phyloP scores from a whole-genome alignment of 35 echinoderm and acorn worm species.

The Hemicentrotus pulcherrimus region DNA sequence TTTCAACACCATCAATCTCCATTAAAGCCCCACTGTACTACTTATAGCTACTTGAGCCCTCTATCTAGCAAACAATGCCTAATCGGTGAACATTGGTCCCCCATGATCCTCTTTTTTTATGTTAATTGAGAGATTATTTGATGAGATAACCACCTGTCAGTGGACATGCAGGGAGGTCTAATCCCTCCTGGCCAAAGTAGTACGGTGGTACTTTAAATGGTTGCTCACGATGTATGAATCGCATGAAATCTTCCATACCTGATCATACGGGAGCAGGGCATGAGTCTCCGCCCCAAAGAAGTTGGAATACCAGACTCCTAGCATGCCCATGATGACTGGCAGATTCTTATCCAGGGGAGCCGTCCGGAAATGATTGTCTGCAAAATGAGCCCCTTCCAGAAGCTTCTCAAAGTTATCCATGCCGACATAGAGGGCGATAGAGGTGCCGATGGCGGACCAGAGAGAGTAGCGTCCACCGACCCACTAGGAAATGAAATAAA shows the following conservation, averaged over 20 bases:
- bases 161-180: too few relatives aligned
- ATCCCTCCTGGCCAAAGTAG: too few relatives aligned
- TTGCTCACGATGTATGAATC: too few relatives aligned
- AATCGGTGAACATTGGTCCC: too few relatives aligned
- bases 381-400: slow-evolving; percentile 87
- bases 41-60: too few relatives aligned
- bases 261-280: slow-evolving; percentile 96
- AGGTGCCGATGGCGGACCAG: slow-evolving; percentile 95
- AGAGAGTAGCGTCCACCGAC: slow-evolving; percentile 98
- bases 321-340: slow-evolving; percentile 82
- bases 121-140: too few relatives aligned
- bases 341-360: slow-evolving; percentile 89
- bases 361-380: slow-evolving; percentile 89
- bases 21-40: too few relatives aligned
- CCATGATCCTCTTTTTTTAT: too few relatives aligned
- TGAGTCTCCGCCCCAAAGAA: slow-evolving; percentile 97
- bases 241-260: slow-evolving; percentile 57
- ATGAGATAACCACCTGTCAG: too few relatives aligned
- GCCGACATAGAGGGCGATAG: slow-evolving; percentile 91
- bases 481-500: slow-evolving; percentile 61
- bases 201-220: too few relatives aligned
- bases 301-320: slow-evolving; percentile 98
- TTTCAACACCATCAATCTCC: too few relatives aligned
- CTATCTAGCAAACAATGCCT: too few relatives aligned
- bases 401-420: slow-evolving; percentile 95